phyloP scores from a whole-genome alignment of 2,888 invertebrate species.

The Octodonta nipae region DNA sequence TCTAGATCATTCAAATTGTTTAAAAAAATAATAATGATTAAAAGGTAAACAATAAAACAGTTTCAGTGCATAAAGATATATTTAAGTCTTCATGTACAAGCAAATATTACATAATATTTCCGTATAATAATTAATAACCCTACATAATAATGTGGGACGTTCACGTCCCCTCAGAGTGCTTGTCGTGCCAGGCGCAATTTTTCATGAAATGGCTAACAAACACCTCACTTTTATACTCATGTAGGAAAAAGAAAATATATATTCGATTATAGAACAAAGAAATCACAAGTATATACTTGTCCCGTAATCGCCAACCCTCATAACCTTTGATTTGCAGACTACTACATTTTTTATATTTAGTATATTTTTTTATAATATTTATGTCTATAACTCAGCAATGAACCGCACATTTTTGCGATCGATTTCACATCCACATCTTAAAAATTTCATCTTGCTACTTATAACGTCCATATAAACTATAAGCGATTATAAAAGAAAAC shows the following conservation, averaged over 20 bases:
- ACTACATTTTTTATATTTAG: slow-evolving; percentile 29
- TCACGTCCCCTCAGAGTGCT: slow-evolving; percentile 26
- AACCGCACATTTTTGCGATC: slow-evolving; percentile 2
- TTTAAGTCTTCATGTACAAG: slow-evolving; percentile 67
- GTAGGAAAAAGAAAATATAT: slow-evolving; percentile 28
- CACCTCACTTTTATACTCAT: slow-evolving; percentile 25
- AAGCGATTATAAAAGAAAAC: slow-evolving; percentile 34
- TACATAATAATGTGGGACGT: slow-evolving; percentile 29
- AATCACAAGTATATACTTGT: slow-evolving; percentile 32
- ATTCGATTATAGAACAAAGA: slow-evolving; percentile 35
- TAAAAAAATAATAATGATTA: too few relatives aligned
- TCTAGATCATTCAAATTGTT: too few relatives aligned
- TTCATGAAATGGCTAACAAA: slow-evolving; percentile 26
- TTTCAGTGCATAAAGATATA: slow-evolving; percentile 62
- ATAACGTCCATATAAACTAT: slow-evolving; percentile 24
- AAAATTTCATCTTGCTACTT: slow-evolving; percentile 13
- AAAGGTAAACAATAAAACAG: slow-evolving; percentile 6
- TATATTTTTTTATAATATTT: slow-evolving; percentile 29
- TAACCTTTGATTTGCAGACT: slow-evolving; percentile 27
- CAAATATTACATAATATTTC: slow-evolving; percentile 52
- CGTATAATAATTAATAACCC: slow-evolving; percentile 33
- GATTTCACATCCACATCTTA: slow-evolving; percentile 8
- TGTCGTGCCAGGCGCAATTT: slow-evolving; percentile 21
- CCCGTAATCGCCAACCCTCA: slow-evolving; percentile 34
- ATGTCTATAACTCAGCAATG: slow-evolving; percentile 25